A percentile compares a stretch with the other conserved stretches of the same genome.
phyloP scores from a whole-genome alignment of 1,140 invertebrate genomes.

The Dysdera silvatica region DNA sequence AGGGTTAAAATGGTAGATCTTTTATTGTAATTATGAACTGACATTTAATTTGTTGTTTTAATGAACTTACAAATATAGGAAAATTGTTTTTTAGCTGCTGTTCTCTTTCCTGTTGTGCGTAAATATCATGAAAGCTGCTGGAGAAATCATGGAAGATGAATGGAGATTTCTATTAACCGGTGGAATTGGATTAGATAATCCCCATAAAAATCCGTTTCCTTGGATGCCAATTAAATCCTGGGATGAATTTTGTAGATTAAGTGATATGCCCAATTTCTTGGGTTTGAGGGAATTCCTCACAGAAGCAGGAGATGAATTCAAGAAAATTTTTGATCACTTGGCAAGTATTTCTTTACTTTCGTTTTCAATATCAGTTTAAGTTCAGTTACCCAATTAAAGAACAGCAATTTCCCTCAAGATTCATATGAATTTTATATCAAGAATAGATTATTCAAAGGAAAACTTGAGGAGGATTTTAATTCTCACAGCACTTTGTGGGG shows the following conservation, averaged over 20 bases:
- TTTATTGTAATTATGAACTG: no score
- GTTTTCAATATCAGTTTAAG: no score
- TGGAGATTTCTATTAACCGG: constrained; percentile 87
- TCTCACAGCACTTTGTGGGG: no score
- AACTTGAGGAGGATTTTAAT: no score
- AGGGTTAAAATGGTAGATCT: no score
- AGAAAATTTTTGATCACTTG: constrained; percentile 27
- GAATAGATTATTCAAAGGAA: no score
- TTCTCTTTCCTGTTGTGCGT: constrained; percentile 78
- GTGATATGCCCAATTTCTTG: constrained; percentile 55
- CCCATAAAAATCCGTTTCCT: constrained; percentile 56
- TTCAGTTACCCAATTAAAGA: no score
- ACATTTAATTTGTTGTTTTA: no score
- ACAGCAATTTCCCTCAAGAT: no score
- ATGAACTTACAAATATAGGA: no score
- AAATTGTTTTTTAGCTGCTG: constrained; percentile 66
- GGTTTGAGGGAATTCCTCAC: constrained; percentile 43
- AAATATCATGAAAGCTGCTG: constrained; percentile 67
- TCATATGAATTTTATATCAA: no score
- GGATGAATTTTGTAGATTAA: constrained; percentile 73
- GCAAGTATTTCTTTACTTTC: no score
- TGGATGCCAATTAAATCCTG: constrained; percentile 72
- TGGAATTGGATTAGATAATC: constrained; percentile 71
- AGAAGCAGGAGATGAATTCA: constrained; percentile 42
- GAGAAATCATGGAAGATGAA: constrained; percentile 58